Percentiles rank a stretch among this genome's conserved stretches.
Conservation (phyloP, 2,113 vertebrate genomes). For the Menidia beryllina region DNA sequence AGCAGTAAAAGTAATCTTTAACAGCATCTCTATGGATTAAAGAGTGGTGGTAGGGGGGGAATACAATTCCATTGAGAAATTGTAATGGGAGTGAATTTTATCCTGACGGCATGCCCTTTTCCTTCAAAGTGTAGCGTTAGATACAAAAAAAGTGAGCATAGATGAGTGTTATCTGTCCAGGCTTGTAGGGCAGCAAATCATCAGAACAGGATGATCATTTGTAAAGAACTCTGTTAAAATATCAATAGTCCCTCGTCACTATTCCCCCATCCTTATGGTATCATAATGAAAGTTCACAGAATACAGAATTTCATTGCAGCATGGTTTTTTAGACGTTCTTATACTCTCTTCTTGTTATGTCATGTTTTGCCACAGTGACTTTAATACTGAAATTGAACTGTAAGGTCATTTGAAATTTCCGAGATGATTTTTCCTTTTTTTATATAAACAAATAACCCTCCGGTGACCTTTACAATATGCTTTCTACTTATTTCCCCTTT, state of each 20-base stretch:
- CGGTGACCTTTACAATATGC: conserved; percentile 59
- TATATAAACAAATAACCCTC: conserved; percentile 20
- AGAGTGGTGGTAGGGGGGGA: conserved; percentile 18
- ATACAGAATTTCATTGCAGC: too few relatives aligned
- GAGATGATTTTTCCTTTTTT: conserved; percentile 11
- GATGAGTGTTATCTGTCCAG: conserved; percentile 20
- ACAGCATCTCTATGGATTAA: conserved; percentile 31
- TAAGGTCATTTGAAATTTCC: not conserved
- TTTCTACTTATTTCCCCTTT: conserved; percentile 39
- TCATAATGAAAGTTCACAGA: not conserved
- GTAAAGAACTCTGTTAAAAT: conserved; percentile 30
- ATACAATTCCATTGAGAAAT: conserved; percentile 39
- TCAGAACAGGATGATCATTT: conserved; percentile 42
- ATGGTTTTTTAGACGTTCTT: too few relatives aligned
- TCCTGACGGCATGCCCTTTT: conserved; percentile 27
- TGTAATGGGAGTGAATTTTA: conserved; percentile 35
- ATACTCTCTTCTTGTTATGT: too few relatives aligned
- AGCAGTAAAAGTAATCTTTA: conserved; percentile 21
- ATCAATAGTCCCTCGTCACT: too few relatives aligned
- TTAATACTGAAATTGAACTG: too few relatives aligned
- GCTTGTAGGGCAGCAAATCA: conserved; percentile 51
- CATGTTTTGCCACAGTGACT: not conserved
- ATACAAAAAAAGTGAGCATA: conserved; percentile 4
- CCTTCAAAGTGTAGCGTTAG: conserved; percentile 37
- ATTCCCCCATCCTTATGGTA: not conserved